Conservation (phyloP, 2,888 invertebrate species). For the Belgica antarctica region DNA sequence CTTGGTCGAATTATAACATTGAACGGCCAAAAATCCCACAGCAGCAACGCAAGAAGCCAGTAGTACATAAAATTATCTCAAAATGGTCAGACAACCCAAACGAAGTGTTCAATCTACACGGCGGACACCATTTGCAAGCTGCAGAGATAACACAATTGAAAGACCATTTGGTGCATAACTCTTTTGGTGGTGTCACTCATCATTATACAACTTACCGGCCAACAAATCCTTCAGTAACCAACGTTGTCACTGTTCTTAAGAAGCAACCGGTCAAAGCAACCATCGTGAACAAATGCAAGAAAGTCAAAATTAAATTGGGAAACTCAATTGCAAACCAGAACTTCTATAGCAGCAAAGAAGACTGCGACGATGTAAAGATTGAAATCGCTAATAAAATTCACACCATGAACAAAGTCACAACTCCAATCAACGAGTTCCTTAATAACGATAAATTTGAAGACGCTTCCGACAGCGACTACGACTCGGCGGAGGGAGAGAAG, state of each 20-base stretch:
- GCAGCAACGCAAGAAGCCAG: constrained; percentile 21
- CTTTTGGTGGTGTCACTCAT: constrained; percentile 16
- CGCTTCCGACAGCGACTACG: background rate
- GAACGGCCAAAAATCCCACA: background rate
- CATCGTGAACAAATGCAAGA: constrained; percentile 16
- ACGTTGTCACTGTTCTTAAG: background rate
- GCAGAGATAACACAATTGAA: constrained; percentile 24
- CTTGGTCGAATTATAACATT: constrained; percentile 26
- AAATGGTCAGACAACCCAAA: constrained; percentile 43
- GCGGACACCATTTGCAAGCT: background rate
- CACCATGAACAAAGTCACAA: background rate
- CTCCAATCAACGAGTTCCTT: background rate
- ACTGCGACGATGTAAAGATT: constrained; percentile 7
- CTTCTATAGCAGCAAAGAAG: constrained; percentile 16
- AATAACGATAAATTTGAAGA: constrained; percentile 26
- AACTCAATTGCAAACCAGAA: background rate
- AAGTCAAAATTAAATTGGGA: constrained; percentile 13
- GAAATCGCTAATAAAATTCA: constrained; percentile 24
- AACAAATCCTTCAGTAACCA: background rate
- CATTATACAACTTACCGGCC: background rate
- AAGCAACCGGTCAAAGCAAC: background rate
- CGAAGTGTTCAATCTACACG: constrained; percentile 25
- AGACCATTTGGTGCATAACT: background rate
- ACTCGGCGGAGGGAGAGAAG: background rate
- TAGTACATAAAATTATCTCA: constrained; percentile 40